phyloP scores from a whole-genome alignment of 2,113 vertebrate genomes.

The Chauna torquata region DNA sequence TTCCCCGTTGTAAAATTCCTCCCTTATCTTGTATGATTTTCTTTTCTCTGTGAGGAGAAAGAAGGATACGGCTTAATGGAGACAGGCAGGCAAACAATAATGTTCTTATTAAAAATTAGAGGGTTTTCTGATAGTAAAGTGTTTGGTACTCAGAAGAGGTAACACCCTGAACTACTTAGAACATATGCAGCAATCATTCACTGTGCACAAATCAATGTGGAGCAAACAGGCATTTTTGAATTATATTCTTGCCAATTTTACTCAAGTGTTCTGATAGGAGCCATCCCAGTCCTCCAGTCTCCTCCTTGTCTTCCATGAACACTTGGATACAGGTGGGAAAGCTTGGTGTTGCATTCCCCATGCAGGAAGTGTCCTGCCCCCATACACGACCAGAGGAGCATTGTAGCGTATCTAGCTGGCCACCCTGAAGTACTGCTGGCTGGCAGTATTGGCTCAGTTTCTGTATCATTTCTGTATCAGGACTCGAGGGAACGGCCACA shows the following conservation, averaged over 20 bases:
- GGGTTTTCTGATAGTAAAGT: neutral
- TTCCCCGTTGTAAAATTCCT: neutral
- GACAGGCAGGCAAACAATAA: neutral
- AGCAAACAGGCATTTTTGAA: neutral
- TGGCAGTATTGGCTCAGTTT: neutral
- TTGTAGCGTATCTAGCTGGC: neutral
- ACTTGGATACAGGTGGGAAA: neutral
- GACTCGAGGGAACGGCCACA: no score
- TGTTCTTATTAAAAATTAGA: neutral
- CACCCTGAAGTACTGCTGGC: neutral
- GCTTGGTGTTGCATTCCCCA: neutral
- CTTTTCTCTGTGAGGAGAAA: neutral
- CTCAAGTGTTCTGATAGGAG: neutral
- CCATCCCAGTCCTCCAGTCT: neutral
- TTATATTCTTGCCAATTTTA: neutral
- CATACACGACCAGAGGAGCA: neutral
- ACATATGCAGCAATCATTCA: neutral
- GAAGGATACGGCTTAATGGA: neutral
- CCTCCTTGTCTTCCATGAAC: neutral
- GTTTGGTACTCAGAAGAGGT: neutral
- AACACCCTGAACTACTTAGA: neutral
- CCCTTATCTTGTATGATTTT: neutral
- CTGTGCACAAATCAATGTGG: neutral
- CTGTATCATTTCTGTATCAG: neutral
- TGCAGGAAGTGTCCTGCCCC: rapidly evolving